Percentiles rank a stretch among this genome's conserved stretches.
Evolutionary conservation across 1,140 invertebrate species (phyloP).

Genomic region (Nasonia giraulti): DNA sequence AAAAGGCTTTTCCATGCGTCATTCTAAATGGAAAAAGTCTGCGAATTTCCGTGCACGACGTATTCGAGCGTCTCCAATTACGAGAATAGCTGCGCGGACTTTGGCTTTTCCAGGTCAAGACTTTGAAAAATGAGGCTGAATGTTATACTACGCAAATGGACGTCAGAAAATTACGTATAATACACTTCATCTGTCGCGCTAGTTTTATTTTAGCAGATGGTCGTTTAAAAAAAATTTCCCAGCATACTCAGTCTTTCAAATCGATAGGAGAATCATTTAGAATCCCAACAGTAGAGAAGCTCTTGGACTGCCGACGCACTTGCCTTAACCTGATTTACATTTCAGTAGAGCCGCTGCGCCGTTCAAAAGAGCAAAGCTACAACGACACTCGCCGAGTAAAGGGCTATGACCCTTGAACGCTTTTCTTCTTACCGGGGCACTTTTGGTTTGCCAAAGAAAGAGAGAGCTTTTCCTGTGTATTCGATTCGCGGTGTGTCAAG

Average conservation of each 20-base stretch:
- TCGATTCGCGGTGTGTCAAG: neutral
- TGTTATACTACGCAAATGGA: neutral
- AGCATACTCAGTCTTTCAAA: conserved; percentile 7
- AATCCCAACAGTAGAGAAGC: neutral
- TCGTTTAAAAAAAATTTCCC: neutral
- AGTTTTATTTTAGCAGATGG: neutral
- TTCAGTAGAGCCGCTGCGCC: neutral
- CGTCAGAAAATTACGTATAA: neutral
- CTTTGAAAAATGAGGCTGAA: neutral
- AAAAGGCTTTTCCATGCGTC: no score
- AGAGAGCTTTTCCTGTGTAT: neutral
- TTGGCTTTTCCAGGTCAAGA: neutral
- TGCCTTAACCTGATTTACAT: conserved; percentile 29
- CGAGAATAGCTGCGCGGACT: neutral
- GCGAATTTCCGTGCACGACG: neutral
- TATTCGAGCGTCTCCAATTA: neutral
- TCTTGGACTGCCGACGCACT: conserved; percentile 33
- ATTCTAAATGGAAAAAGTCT: neutral
- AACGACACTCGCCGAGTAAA: conserved; percentile 10
- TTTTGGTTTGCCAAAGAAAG: neutral
- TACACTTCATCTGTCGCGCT: neutral
- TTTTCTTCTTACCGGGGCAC: neutral
- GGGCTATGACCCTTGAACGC: neutral
- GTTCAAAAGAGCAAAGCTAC: conserved; percentile 15
- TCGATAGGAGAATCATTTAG: neutral